phyloP scores from a whole-genome alignment of 2,113 vertebrate genomes.

The Epinephelus cyanopodus region DNA sequence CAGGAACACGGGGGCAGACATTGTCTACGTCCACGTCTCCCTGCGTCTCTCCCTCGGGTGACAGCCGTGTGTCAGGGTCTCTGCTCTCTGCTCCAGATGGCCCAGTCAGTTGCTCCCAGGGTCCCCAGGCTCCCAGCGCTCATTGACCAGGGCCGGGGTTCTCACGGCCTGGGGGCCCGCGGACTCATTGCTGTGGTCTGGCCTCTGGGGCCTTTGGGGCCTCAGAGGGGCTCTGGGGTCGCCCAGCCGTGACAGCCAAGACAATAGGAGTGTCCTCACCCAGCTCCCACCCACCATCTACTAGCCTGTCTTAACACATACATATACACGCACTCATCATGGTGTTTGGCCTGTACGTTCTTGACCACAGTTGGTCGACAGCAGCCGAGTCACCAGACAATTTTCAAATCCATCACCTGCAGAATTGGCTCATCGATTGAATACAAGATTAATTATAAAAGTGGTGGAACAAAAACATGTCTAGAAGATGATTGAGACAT shows the following conservation, averaged over 20 bases:
- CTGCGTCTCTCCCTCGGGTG: conserved; percentile 68
- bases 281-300: conserved; percentile 69
- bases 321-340: conserved; percentile 41
- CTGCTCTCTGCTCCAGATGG: conserved; percentile 82
- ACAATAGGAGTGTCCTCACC: conserved; percentile 79
- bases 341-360: conserved; percentile 57
- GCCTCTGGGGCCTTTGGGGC: conserved; percentile 81
- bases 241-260: conserved; percentile 78
- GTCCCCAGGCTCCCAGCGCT: conserved; percentile 72
- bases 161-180: conserved; percentile 82
- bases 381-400: conserved; percentile 20
- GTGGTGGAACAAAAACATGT: neutral
- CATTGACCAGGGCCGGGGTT: conserved; percentile 79
- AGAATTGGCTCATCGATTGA: neutral
- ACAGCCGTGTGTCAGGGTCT: conserved; percentile 81
- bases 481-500: conserved; percentile 11
- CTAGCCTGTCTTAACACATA: conserved; percentile 58
- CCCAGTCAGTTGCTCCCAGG: conserved; percentile 74
- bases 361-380: conserved; percentile 54
- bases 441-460: conserved; percentile 8
- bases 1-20: conserved; percentile 65
- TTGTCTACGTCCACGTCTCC: conserved; percentile 67
- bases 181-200: conserved; percentile 75
- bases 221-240: conserved; percentile 76
- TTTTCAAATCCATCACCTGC: conserved; percentile 26